Base-by-base conservation (phyloP, 2,113 vertebrate genomes). In the Cebus imitator region DNA sequence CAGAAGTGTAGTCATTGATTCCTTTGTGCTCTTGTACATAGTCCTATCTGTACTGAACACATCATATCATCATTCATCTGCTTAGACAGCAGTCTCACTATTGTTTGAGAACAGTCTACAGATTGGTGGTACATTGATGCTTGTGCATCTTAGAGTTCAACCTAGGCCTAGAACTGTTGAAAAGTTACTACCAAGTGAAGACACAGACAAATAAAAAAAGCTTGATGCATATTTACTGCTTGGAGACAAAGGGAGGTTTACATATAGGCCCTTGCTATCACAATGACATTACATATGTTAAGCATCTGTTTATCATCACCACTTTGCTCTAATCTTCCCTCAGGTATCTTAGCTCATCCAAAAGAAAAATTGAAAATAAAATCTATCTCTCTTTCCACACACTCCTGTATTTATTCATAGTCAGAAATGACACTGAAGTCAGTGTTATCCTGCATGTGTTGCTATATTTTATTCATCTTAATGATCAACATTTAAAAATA, bases 401-500 rank as follows among this genome's bases (percentile, higher is more conserved):
- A 91, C 96, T 80, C 50, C 55, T 86, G 61, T 37, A 76, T 52
- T 94, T 95, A 94, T 95, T 97, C 80, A 52, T 40, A 96, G 94
- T 92, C 66, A 61, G 50, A 55, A 72, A 75, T 83, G 88, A 40
- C 73, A 58, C 43, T 75, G 87, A 80, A 90, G 90, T 94, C 85
- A 78, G 8, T 21, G 58, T 86, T 88, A 76, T 55, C 45, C 96
- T 75, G 12, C 78, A 64, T 75, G 84, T 87, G 76, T 55, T 90
- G 93, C 73, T 82, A 30, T 86, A 91, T 94, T 81, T 97, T 96
- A 91, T 96, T 86, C 91, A 94, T 92, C 88, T 92, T 90, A 88
- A 92, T 96, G 92, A 91, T 90, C 83, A 95, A 97, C 95, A 96
- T 95, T 95, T 90, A 87, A 96, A 97, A 98, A 96, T 96, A 96